Conservation (phyloP, 2,888 invertebrate species). For the Apeira syringaria region DNA sequence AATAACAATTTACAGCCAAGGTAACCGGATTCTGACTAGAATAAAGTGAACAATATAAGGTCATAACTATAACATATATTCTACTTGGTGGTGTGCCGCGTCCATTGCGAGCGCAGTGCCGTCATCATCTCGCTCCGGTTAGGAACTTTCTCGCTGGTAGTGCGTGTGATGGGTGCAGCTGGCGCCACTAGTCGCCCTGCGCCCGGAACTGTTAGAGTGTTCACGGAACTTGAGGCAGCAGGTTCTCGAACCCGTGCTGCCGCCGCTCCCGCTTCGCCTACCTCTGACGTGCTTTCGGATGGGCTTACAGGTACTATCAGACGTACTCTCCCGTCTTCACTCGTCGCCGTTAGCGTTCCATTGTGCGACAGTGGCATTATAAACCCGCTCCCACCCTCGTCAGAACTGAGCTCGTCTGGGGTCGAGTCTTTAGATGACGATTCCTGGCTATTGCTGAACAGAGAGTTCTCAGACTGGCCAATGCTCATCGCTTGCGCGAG, state of each 20-base stretch:
- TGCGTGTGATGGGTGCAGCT: conserved; percentile 87
- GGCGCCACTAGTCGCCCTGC: conserved; percentile 71
- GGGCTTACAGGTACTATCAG: conserved; percentile 85
- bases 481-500: conserved; percentile 64
- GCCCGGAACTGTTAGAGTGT: conserved; percentile 82
- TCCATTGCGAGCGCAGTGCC: conserved; percentile 92
- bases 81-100: conserved; percentile 93
- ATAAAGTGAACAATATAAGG: conserved; percentile 15
- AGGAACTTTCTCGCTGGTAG: conserved; percentile 93
- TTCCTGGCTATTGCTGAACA: conserved; percentile 66
- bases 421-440: conserved; percentile 76
- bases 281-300: conserved; percentile 61
- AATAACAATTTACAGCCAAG: conserved; percentile 38
- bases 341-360: conserved; percentile 84
- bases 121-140: conserved; percentile 93
- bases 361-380: conserved; percentile 87
- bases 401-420: conserved; percentile 61
- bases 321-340: conserved; percentile 84
- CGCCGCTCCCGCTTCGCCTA: conserved; percentile 42
- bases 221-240: conserved; percentile 55
- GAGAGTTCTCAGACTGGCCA: conserved; percentile 61
- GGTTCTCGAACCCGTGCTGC: background rate
- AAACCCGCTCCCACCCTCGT: conserved; percentile 77
- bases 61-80: conserved; percentile 25
- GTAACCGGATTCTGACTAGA: conserved; percentile 48